Evolutionary conservation across 2,797 vertebrate species (phyloP).

Genomic region (Mus spretus): DNA sequence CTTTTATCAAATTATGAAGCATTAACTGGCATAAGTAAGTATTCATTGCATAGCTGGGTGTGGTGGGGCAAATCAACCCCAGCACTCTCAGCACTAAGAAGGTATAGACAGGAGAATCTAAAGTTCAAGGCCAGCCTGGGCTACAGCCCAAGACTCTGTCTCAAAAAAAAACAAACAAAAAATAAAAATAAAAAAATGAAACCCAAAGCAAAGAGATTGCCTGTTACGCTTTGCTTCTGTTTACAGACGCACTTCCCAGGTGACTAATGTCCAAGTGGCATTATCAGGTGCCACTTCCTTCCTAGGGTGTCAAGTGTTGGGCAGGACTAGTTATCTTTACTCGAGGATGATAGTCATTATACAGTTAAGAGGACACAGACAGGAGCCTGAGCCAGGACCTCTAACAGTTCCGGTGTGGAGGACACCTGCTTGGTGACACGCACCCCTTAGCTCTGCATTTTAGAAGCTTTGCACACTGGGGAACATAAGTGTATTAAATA

Average conservation of each 20-base stretch:
- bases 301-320: neutral
- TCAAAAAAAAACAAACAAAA: neutral
- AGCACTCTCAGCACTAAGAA: neutral
- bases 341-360: neutral
- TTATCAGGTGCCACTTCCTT: neutral
- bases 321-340: neutral
- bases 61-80: neutral
- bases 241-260: neutral
- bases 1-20: neutral
- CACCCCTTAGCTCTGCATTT: neutral
- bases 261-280: neutral
- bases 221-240: neutral
- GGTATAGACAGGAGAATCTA: neutral
- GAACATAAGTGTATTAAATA: neutral
- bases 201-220: neutral
- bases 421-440: neutral
- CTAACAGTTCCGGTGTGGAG: neutral
- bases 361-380: neutral
- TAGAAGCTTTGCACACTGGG: neutral
- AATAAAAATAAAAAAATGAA: neutral
- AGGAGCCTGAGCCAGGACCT: neutral
- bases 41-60: neutral
- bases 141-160: too few species aligned
- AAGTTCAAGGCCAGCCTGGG: neutral
- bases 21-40: neutral